Base-by-base conservation (phyloP, 2,797 vertebrate species). In the Taeniopygia guttata region DNA sequence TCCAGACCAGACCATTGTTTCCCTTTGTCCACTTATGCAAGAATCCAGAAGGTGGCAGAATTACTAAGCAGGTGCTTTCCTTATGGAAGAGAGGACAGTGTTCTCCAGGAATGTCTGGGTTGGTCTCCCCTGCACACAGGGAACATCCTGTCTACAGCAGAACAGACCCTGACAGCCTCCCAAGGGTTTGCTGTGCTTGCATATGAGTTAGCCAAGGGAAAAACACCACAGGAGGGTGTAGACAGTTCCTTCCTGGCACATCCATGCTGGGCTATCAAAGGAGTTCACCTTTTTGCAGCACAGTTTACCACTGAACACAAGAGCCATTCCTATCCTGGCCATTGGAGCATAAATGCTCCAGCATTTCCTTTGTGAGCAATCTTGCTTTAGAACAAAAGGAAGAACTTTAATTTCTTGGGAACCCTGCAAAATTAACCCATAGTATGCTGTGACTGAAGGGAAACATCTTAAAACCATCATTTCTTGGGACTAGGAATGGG, bases 31-130 rank as follows among this genome's bases (percentile, higher is more conserved):
- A 29, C 45, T 54, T 72, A 43, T 0, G 25, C 16, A 63, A 32
- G 52, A 82, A 52, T 81, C 77, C 90, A 79, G 77, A 90, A 89
- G 78, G 86, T 84, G 74, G 74, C 90, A 90, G 81, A 69, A 82
- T 64, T 78, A 92, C 46, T 54, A 38, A 72, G 70, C 59, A 90
- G 74, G 81, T 88, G 40, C 59, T 90, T 81, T 77, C 19, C 45
- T 68, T 22, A 13, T 15, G 27, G 49, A 77, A 27, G 23, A 62
- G 48, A 38, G 78, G 54, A 72, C 48, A 32, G 3, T 16, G 16
- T 30, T 74, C 32, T 66, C 48, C 43, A 7, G 43, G 38, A 78
- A 46, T 38, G 54, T 38, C 20, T 64, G 4, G 60, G 36, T 62
- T 80, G 36, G 8, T 38, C 26, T 75, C 36, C 26, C 26, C 54